Base-by-base conservation (phyloP, 1,140 invertebrate genomes). In the Hylaeus anthracinus region DNA sequence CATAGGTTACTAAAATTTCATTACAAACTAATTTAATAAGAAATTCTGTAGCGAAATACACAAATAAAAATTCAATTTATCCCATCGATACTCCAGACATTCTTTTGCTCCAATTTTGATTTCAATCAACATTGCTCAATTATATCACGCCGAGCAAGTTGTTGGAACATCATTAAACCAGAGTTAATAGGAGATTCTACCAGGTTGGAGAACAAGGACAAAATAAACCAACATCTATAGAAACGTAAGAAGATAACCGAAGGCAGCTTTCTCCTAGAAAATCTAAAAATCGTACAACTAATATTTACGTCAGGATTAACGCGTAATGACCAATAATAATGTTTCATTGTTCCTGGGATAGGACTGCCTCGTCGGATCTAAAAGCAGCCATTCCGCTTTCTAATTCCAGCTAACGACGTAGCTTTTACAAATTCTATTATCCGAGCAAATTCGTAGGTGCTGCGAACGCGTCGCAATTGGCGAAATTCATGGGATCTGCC, bases 401-500 rank as follows among this genome's bases (percentile, higher is more conserved):
- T 64, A 72, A 72, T 73, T 48, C 41, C 51, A 6, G 9, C 1
- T 48, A 65, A 72, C 41, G 26, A 64, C 37, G 2, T 5, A 2
- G 26, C 51, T 74, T 72, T 79, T 72, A 41, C 14, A 15, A 72
- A 73, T 79, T 73, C 61, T 48, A 10, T 48, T 64, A 72, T n/a
- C 60, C 51, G 8, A 43, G 6, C 2, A 8, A 6, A 26, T 5
- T 8, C 4, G 4, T 2, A n/a, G 37, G 15, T 10, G 5, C 1
- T 10, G 14, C 43, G 66, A 4, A 43, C 48, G 48, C 1, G 1
- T n/a, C n/a, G 70, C 51, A 37, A 53, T 72, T 37, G 39, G 55
- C 14, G 70, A 85, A 78, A 85, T 82, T 73, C 73, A 81, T 60
- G 63, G 64, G 37, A 56, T 70, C 70, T 70, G 48, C 53, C 73